Percentiles rank a stretch among this genome's conserved stretches.
Conservation (phyloP, 2,888 invertebrate species). For the Drymonia ruficornis region DNA sequence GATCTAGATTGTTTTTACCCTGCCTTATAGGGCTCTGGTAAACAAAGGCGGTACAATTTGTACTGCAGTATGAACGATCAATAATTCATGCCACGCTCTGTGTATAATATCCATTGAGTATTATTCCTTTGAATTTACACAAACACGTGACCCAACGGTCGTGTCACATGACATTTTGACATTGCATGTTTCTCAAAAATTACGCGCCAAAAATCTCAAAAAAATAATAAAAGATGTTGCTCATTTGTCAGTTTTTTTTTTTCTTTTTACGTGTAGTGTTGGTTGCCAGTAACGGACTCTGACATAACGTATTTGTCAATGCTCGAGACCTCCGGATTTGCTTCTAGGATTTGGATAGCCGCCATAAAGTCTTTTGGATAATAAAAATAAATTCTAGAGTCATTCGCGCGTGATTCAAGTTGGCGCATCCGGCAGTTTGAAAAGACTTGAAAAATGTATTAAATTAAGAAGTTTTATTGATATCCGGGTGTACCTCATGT, state of each 20-base stretch:
- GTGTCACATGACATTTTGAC: constrained; percentile 3
- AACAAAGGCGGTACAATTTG: background rate
- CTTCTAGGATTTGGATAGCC: constrained; percentile 11
- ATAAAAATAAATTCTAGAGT: constrained; percentile 1
- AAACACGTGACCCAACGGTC: background rate
- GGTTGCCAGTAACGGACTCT: constrained; percentile 26
- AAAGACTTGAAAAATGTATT: constrained; percentile 1
- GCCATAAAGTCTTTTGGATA: constrained; percentile 7
- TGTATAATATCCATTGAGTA: background rate
- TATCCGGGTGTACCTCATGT: background rate
- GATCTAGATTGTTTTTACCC: too few relatives aligned
- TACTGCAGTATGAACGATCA: background rate
- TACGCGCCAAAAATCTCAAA: background rate
- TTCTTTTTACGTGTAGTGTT: background rate
- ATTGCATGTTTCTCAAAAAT: constrained; percentile 19
- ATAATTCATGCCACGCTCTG: background rate
- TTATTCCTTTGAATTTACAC: background rate
- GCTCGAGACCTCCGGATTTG: constrained; percentile 7
- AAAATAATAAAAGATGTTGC: background rate
- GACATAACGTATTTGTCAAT: constrained; percentile 27
- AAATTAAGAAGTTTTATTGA: background rate
- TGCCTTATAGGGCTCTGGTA: background rate
- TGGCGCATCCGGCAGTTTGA: background rate
- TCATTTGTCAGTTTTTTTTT: background rate
- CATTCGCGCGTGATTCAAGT: constrained; percentile 2